A percentile compares a stretch with the other conserved stretches of the same genome.
Conservation (phyloP, 2,113 vertebrate genomes). For the Benitochromis conjunctus region DNA sequence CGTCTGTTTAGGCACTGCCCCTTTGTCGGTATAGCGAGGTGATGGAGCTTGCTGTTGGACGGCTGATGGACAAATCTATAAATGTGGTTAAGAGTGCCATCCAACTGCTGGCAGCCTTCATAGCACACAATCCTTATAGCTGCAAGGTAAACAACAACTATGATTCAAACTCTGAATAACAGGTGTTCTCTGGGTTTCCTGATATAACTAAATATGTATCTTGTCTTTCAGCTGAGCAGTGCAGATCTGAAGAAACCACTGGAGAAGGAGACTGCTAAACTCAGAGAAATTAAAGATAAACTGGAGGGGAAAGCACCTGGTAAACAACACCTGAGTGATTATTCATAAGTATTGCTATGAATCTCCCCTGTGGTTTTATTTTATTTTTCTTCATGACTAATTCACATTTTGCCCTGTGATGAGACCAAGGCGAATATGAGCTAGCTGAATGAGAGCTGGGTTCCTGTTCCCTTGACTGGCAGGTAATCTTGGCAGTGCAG, state of each 20-base stretch:
- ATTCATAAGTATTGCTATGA: not conserved
- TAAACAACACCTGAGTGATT: not conserved
- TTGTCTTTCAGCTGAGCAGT: conserved; percentile 79
- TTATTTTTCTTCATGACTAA: not conserved
- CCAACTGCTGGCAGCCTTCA: conserved; percentile 88
- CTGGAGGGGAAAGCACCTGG: conserved; percentile 47
- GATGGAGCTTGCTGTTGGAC: conserved; percentile 83
- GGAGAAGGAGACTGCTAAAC: conserved; percentile 84
- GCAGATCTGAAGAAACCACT: conserved; percentile 81
- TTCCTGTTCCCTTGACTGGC: conserved; percentile 43
- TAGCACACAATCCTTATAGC: conserved; percentile 95
- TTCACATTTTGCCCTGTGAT: conserved; percentile 61
- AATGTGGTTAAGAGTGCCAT: conserved; percentile 91
- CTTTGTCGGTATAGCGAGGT: conserved; percentile 85
- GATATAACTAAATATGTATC: not conserved
- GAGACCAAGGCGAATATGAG: conserved; percentile 73
- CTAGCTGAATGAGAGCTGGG: conserved; percentile 40
- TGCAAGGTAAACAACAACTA: conserved; percentile 81
- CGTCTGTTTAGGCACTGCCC: conserved; percentile 80
- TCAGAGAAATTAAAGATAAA: conserved; percentile 79
- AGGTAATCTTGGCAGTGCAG: conserved; percentile 72
- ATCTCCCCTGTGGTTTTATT: not conserved
- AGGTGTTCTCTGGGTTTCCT: not conserved
- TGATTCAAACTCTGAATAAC: not conserved
- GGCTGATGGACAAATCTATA: conserved; percentile 90